These are phyloP conservation scores for Hemithea aestivaria DNA, from an alignment of 2,888 invertebrate species.

Conservation along the genomic window DNA sequence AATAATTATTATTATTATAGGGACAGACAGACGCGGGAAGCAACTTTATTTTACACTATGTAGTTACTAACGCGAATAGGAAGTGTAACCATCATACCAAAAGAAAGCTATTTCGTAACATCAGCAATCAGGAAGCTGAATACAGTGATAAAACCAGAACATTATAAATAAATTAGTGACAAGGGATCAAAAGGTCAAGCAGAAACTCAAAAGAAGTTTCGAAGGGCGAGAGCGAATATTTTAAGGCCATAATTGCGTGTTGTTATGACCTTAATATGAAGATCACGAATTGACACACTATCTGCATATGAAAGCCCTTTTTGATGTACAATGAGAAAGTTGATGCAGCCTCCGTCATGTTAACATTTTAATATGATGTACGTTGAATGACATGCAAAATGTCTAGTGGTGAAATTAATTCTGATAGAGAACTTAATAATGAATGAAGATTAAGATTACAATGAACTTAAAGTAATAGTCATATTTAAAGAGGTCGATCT, in stretches of 20 bases:
- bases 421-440: too few species aligned
- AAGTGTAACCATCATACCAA: too few species aligned
- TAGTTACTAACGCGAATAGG: too few species aligned
- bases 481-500: too few species aligned
- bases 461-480: too few species aligned
- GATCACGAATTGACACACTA: conserved; percentile 17
- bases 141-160: conserved; percentile 3
- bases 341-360: conserved; percentile 4
- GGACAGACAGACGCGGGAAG: too few species aligned
- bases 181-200: conserved; percentile 36
- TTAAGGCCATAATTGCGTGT: conserved; percentile 15
- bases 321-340: conserved; percentile 16
- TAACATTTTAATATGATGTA: too few species aligned
- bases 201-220: conserved; percentile 30
- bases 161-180: conserved; percentile 23
- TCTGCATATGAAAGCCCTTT: conserved; percentile 20
- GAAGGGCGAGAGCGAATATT: conserved; percentile 31
- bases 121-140: background rate
- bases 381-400: too few species aligned
- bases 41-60: too few species aligned
- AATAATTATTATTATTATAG: too few species aligned
- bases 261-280: conserved; percentile 18
- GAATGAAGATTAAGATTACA: too few species aligned
- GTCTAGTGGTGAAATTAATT: too few species aligned
- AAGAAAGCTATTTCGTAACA: conserved; percentile 1